These are phyloP conservation scores for Yasuhikotakia modesta DNA, from an alignment of 2,797 vertebrate genomes.

Conservation along the genomic window DNA sequence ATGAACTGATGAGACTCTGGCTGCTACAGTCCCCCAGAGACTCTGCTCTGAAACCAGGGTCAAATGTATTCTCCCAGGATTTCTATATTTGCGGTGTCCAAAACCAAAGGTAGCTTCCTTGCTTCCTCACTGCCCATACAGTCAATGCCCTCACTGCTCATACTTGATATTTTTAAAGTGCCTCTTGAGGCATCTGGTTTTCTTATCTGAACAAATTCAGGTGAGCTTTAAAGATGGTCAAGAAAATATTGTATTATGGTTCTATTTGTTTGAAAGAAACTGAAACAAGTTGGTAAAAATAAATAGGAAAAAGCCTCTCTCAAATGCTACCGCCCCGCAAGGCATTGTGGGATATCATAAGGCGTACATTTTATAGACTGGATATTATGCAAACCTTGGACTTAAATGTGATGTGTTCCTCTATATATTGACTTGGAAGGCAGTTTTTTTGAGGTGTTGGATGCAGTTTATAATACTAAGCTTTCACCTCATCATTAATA, in stretches of 20 bases:
- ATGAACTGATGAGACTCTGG: neutral
- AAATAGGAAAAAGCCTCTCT: neutral
- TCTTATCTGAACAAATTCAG: too few relatives aligned
- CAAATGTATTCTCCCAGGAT: neutral
- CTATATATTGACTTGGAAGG: neutral
- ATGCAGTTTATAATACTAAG: neutral
- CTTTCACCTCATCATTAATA: neutral
- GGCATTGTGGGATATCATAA: too few relatives aligned
- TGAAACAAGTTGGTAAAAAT: too few relatives aligned
- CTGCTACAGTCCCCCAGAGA: slow-evolving; percentile 3
- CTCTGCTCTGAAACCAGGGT: neutral
- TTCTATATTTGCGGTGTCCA: neutral
- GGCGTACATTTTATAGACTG: neutral
- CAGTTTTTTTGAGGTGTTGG: neutral
- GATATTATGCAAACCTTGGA: neutral
- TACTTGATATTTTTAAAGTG: neutral
- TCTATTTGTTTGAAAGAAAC: too few relatives aligned
- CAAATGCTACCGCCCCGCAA: too few relatives aligned
- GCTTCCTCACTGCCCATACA: neutral
- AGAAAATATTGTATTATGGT: too few relatives aligned
- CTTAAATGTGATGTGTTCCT: neutral
- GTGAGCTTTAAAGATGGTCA: too few relatives aligned
- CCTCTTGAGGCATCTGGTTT: too few relatives aligned
- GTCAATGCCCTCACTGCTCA: neutral
- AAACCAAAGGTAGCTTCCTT: neutral